These are phyloP conservation scores for Bagarius yarrelli DNA, from an alignment of 2,113 vertebrate genomes.

Conservation along the genomic window DNA sequence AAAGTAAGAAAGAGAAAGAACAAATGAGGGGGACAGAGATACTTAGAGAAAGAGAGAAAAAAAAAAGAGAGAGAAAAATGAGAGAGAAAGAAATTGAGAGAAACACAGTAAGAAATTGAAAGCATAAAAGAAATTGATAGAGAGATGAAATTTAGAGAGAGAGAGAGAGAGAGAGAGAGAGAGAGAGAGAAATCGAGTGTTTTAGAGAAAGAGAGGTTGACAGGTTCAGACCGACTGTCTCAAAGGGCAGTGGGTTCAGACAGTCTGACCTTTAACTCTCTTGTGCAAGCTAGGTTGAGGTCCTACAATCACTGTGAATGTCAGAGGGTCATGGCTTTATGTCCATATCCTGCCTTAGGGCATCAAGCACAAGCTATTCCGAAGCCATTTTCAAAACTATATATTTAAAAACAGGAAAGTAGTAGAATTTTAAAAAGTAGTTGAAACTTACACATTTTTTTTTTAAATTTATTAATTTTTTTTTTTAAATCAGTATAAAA, in stretches of 20 bases:
- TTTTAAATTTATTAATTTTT: too few relatives aligned
- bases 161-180: not conserved
- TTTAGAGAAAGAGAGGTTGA: conserved; percentile 1
- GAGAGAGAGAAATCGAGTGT: not conserved
- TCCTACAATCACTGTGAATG: conserved; percentile 5
- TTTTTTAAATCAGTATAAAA: too few relatives aligned
- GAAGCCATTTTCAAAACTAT: not conserved
- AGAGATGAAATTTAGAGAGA: too few relatives aligned
- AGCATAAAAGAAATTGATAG: too few relatives aligned
- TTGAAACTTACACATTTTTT: too few relatives aligned
- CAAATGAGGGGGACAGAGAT: conserved; percentile 39
- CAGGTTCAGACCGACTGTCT: conserved; percentile 7
- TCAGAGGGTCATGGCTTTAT: not conserved
- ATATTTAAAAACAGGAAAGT: not conserved
- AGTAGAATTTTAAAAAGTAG: too few relatives aligned
- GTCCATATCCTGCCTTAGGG: not conserved
- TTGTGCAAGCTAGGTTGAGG: not conserved
- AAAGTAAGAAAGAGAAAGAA: conserved; percentile 32
- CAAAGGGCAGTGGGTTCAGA: conserved; percentile 27
- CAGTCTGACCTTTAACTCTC: conserved; percentile 8
- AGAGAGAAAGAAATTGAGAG: not conserved
- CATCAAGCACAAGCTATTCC: not conserved
- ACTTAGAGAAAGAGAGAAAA: too few relatives aligned
- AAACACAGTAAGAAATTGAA: too few relatives aligned
- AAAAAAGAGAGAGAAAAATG: not conserved